Evolutionary conservation across 23 tunicate species (phyloP), one percentile per base, ranked within the genome.

Genomic region (Styela clava): DNA sequence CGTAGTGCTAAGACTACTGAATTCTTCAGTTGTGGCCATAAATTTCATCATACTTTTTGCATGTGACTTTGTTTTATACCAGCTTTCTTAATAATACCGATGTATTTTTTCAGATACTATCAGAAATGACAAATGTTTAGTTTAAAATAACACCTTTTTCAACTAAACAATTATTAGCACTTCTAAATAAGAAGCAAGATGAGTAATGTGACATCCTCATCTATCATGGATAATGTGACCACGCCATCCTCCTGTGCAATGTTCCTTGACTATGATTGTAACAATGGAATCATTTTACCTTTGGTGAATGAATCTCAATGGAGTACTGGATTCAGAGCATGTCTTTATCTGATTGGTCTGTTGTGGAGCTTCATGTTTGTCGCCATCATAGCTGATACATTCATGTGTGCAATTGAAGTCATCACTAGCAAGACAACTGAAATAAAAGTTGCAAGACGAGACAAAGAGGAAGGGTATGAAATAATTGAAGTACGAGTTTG

Each of bases 361-460:
- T 51, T 94, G 34, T 94, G 98, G 98, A 88, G 94, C 64, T 94
- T 94, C 52, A 82, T 89, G 87, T 93, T 88, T 2, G 88, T 94
- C 26, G 94, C 98, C 21, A 63, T 94, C n/a, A 86, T 94, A 3
- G 98, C 98, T 0, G 98, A 94, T 82, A 86, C 84, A 20, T 94
- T 94, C 63, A 94, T 94, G 98, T 88, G 94, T 79, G 90, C 94
- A 36, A 94, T 94, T 82, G 98, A 94, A 83, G 98, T 88, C 1
- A 94, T 88, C 63, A 88, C 94, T 21, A 94, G 91, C 52, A 82
- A 88, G 72, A 88, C 94, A 1, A 84, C 93, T 56, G 85, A 84
- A 68, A 89, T 94, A 1, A 89, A 89, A 83, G 85, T 86, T 2
- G 95, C 95, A 21, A 34, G 86, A 74, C 99, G 88, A 25, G 95